Conservation (phyloP, 2,888 invertebrate species). For the Omphaloscelis lunosa region DNA sequence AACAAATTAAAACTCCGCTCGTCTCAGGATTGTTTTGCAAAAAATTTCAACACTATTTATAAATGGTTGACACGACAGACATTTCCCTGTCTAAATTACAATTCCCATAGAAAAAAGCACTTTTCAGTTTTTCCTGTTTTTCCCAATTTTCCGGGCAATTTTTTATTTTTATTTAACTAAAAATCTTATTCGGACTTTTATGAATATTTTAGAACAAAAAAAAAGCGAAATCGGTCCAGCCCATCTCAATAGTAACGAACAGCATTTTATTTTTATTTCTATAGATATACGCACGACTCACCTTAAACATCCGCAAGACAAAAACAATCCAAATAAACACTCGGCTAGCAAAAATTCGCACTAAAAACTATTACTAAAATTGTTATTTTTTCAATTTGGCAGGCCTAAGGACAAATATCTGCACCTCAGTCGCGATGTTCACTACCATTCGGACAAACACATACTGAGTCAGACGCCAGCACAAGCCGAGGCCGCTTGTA, state of each 20-base stretch:
- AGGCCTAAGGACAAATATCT: constrained; percentile 98
- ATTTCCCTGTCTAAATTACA: no score
- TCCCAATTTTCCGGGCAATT: background rate
- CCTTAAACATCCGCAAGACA: background rate
- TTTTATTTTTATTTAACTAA: background rate
- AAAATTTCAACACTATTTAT: background rate
- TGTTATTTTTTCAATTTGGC: constrained; percentile 48
- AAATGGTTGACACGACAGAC: background rate
- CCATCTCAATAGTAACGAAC: background rate
- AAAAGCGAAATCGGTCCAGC: background rate
- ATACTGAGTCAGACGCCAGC: constrained; percentile 96
- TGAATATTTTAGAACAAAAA: background rate
- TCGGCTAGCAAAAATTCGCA: background rate
- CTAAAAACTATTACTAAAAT: background rate
- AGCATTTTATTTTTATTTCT: background rate
- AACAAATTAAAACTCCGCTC: background rate
- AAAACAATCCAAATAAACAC: background rate
- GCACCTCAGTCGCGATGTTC: constrained; percentile 96
- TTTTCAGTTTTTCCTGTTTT: background rate
- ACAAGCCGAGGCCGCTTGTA: constrained; percentile 97
- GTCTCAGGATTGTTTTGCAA: background rate
- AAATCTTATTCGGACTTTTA: background rate
- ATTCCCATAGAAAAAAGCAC: background rate
- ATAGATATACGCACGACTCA: background rate
- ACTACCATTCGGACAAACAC: constrained; percentile 96